These are phyloP conservation scores for Sebastes cheni DNA, from an alignment of 2,797 vertebrate genomes.

Conservation along the genomic window DNA sequence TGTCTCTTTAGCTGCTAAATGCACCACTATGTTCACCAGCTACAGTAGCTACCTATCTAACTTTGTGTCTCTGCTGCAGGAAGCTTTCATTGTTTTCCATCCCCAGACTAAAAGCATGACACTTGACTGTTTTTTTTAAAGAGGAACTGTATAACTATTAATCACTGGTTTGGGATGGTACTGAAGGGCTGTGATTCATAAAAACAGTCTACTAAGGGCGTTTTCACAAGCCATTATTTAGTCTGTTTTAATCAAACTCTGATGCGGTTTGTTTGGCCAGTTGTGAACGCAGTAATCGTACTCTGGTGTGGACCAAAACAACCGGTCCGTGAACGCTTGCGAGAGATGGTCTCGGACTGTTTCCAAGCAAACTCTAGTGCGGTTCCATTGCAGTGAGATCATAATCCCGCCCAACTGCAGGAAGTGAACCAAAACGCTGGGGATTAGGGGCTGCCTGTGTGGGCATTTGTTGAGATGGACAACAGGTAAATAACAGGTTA, in stretches of 20 bases:
- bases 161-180: not conserved
- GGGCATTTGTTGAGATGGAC: no score
- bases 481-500: no score
- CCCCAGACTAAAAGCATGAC: not conserved
- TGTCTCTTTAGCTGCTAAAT: not conserved
- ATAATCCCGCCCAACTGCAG: no score
- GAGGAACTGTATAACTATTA: not conserved
- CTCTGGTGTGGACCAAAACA: no score
- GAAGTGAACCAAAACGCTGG: no score
- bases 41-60: not conserved
- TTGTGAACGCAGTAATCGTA: no score
- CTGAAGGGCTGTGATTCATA: not conserved
- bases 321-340: accelerated
- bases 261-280: no score
- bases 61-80: not conserved
- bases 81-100: not conserved
- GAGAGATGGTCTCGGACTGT: accelerated
- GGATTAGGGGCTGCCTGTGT: no score
- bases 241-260: no score
- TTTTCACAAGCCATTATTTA: no score
- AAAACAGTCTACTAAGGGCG: accelerated
- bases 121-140: no score
- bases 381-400: accelerated
- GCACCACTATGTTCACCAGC: not conserved
- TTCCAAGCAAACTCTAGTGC: no score